Percentiles rank a stretch among this genome's conserved stretches.
Evolutionary conservation across 1,140 invertebrate genomes (phyloP).

Genomic region (Oscheius sp.): DNA sequence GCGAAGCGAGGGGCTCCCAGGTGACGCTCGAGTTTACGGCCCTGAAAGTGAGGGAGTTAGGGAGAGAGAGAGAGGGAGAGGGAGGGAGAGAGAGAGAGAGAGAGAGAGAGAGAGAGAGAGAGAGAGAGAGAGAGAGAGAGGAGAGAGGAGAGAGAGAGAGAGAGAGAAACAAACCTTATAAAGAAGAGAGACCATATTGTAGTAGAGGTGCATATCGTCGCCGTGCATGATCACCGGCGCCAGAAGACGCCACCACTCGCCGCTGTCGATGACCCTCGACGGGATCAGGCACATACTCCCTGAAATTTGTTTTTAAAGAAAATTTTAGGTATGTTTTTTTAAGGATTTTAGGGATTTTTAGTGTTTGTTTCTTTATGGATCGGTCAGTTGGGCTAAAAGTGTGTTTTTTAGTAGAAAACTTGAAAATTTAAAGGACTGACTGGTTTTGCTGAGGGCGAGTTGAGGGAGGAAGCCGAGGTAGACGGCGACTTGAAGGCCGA

Average conservation of each 20-base stretch:
- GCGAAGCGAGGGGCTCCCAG: conserved; percentile 68
- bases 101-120: neutral
- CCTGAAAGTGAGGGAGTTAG: too few species aligned
- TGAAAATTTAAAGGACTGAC: neutral
- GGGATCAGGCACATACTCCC: conserved; percentile 69
- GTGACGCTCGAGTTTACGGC: conserved; percentile 64
- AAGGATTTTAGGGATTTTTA: neutral
- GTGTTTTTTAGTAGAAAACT: neutral
- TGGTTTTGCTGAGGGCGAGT: conserved; percentile 62
- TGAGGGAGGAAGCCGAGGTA: conserved; percentile 54
- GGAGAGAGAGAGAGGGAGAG: too few species aligned
- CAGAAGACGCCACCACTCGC: conserved; percentile 68
- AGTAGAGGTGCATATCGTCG: conserved; percentile 74
- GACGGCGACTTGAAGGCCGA: conserved; percentile 61
- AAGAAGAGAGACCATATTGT: conserved; percentile 73
- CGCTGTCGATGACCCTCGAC: conserved; percentile 65
- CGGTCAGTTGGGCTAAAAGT: neutral
- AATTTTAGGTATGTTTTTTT: neutral
- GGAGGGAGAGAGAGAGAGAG: neutral
- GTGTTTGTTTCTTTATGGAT: neutral
- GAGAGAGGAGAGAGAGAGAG: neutral
- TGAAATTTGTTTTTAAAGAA: conserved; percentile 65
- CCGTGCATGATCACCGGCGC: conserved; percentile 71
- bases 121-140: neutral
- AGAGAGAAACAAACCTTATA: conserved; percentile 66